phyloP scores from a whole-genome alignment of 2,113 vertebrate species.

The Fregetta grallaria region DNA sequence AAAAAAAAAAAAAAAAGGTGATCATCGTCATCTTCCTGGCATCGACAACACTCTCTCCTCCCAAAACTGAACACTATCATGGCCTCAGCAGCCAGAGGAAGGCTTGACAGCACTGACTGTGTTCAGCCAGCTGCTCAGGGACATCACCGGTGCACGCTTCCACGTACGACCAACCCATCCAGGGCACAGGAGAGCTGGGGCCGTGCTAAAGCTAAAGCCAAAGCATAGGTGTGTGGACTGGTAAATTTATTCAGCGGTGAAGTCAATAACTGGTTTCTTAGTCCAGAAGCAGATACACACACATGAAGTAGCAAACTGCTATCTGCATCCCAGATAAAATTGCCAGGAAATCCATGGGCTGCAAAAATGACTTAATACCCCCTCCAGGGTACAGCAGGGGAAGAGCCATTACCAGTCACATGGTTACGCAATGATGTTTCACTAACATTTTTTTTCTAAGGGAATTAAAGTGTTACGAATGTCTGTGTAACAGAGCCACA shows the following conservation, averaged over 20 bases:
- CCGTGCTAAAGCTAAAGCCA: not conserved
- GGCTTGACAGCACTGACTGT: not conserved
- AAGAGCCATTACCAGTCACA: not conserved
- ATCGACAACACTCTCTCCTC: fast-evolving
- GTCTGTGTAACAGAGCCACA: not conserved
- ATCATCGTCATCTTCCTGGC: not conserved
- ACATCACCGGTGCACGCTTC: fast-evolving
- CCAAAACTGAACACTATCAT: not conserved
- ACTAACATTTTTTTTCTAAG: not conserved
- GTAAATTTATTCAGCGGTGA: not conserved
- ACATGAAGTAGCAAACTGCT: not conserved
- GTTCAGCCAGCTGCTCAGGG: fast-evolving
- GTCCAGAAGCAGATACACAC: not conserved
- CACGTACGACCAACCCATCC: not conserved
- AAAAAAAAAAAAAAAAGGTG: too few species aligned
- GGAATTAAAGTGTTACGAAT: constrained; percentile 7
- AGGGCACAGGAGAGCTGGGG: not conserved
- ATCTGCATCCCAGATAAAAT: not conserved
- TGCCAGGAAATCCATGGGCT: not conserved
- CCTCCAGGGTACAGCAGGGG: not conserved
- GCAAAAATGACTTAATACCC: not conserved
- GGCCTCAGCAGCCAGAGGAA: not conserved
- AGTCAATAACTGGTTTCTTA: not conserved
- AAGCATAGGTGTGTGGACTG: fast-evolving
- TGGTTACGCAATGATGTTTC: not conserved